Base-by-base conservation (phyloP, 2,888 invertebrate species). In the Pyrgus malvae region DNA sequence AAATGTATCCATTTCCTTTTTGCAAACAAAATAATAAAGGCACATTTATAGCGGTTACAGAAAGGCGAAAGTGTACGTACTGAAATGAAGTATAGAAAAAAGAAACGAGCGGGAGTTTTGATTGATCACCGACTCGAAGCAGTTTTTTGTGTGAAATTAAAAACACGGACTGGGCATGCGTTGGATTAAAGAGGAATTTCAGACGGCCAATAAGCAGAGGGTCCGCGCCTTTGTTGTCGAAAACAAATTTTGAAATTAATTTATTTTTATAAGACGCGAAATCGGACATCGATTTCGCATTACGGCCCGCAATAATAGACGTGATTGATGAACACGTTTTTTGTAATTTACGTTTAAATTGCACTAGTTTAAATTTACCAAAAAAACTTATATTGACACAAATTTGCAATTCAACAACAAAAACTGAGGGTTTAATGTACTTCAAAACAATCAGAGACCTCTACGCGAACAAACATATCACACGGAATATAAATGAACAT, bases 111-210 rank as follows among this genome's bases (percentile, higher is more conserved):
- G 74, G 76, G 78, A 78, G 78, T 82, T 87, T 85, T 90, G 90
- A 90, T 90, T 90, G 90, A 90, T 90, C 89, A 90, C 90, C 89
- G 75, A 79, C 76, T 80, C 79, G 65, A 68, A 78, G 78, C 76
- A 66, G 78, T 80, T 90, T 85, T 88, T 90, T 89, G 83, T 85
- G 82, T 83, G 83, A 85, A 89, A 90, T 90, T 90, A 90, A 88
- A 89, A 88, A 87, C 81, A 74, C 76, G 81, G 72, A 80, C 74
- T 81, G 80, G 76, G 81, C 83, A 83, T 84, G 81, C 83, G 81
- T 81, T 76, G 87, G 84, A 87, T 88, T 84, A 81, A 82, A 81
- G 80, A 83, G 80, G 83, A 87, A 87, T 88, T 84, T 79, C 78
- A 73, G 76, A 72, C 70, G 68, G 71, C 76, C 75, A 78, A 77